A percentile compares a stretch with the other conserved stretches of the same genome.
phyloP scores from a whole-genome alignment of 1,140 invertebrate species.

The Euura saliciscinereae region DNA sequence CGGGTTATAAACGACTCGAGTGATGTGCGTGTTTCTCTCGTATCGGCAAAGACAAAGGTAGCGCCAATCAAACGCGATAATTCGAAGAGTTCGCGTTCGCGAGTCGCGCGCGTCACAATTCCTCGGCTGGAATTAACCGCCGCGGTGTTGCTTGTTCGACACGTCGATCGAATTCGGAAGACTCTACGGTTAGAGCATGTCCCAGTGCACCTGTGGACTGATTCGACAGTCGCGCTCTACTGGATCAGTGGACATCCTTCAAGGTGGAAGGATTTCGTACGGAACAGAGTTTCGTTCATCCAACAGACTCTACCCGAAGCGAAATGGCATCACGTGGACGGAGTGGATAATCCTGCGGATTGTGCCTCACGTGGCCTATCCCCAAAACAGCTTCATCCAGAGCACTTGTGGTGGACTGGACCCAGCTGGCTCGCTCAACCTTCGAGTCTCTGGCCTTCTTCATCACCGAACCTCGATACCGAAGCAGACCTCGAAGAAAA shows the following conservation, averaged over 20 bases:
- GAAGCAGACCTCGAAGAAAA: too few species aligned
- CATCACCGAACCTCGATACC: neutral
- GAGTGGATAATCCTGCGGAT: conserved; percentile 39
- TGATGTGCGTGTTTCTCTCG: neutral
- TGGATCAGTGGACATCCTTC: conserved; percentile 38
- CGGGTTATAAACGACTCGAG: conserved; percentile 12
- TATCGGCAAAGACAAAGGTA: conserved; percentile 30
- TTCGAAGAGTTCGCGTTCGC: too few species aligned
- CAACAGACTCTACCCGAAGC: conserved; percentile 26
- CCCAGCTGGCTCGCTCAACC: neutral
- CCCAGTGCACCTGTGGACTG: too few species aligned
- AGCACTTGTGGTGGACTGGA: conserved; percentile 22
- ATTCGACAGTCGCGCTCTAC: too few species aligned
- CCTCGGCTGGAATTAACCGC: conserved; percentile 17
- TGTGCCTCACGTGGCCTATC: conserved; percentile 30
- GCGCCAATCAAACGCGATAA: conserved; percentile 17
- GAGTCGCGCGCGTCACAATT: conserved; percentile 10
- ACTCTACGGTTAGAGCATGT: too few species aligned
- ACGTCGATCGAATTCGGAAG: neutral
- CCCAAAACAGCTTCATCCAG: conserved; percentile 13
- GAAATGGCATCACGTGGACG: neutral
- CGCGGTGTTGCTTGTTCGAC: conserved; percentile 13
- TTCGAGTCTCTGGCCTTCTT: neutral
- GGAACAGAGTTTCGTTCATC: conserved; percentile 44
- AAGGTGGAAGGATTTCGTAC: conserved; percentile 37